Conservation (phyloP, 2,888 invertebrate species). For the Drosophila mulleri region DNA sequence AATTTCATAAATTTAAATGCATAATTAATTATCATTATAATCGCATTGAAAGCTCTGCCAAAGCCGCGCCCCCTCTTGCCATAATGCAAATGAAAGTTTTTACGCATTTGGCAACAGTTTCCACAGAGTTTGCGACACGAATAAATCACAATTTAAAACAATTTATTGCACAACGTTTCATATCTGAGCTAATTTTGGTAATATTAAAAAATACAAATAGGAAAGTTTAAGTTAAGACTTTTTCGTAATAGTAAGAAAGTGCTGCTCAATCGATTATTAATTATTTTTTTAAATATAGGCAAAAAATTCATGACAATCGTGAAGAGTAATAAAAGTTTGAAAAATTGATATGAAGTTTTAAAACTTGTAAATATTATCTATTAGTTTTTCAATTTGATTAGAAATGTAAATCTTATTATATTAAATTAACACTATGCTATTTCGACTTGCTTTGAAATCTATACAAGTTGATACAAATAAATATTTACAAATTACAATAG, state of each 20-base stretch:
- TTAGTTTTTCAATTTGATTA: too few relatives aligned
- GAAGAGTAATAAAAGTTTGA: too few relatives aligned
- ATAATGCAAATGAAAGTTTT: constrained; percentile 33
- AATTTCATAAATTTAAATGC: constrained; percentile 71
- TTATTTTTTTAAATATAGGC: too few relatives aligned
- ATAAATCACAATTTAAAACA: constrained; percentile 49
- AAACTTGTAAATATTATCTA: too few relatives aligned
- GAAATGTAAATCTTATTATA: too few relatives aligned
- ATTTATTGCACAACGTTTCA: constrained; percentile 14
- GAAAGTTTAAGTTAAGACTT: constrained; percentile 4
- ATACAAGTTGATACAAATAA: too few relatives aligned
- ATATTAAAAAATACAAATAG: neutral
- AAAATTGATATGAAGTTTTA: too few relatives aligned
- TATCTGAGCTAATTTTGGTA: constrained; percentile 5
- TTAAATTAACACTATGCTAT: too few relatives aligned
- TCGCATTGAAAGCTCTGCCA: constrained; percentile 5
- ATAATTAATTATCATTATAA: constrained; percentile 64
- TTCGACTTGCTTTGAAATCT: too few relatives aligned
- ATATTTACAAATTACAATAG: too few relatives aligned
- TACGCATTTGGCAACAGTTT: constrained; percentile 29
- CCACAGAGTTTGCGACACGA: constrained; percentile 34
- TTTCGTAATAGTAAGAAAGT: neutral
- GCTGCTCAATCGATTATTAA: neutral
- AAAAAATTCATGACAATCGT: too few relatives aligned
- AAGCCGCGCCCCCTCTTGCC: constrained; percentile 1